Conservation (phyloP, 2,113 vertebrate genomes). For the Pelecanoides urinatrix region DNA sequence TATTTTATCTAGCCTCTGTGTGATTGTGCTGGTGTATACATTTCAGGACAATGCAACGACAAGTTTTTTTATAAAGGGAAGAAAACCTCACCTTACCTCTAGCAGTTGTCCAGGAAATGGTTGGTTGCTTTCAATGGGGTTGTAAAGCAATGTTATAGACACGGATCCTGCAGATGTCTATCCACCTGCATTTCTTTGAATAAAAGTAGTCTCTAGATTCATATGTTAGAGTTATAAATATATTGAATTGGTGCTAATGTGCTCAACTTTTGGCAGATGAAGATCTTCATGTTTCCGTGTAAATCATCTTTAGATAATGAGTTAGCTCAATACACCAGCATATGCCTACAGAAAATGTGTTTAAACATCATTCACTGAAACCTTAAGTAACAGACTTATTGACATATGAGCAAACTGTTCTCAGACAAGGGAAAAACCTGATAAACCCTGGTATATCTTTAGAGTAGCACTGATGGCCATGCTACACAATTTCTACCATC, state of each 20-base stretch:
- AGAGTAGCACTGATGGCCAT: not conserved
- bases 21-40: not conserved
- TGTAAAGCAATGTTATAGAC: not conserved
- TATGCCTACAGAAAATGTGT: constrained; percentile 53
- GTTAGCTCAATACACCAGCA: constrained; percentile 25
- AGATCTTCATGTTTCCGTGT: constrained; percentile 23
- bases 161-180: not conserved
- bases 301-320: constrained; percentile 43
- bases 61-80: not conserved
- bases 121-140: not conserved
- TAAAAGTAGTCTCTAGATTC: not conserved
- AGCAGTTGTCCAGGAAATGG: not conserved
- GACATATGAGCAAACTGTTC: constrained; percentile 16
- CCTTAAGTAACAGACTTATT: constrained; percentile 10
- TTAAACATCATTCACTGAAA: constrained; percentile 35
- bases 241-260: not conserved
- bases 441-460: not conserved
- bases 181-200: not conserved
- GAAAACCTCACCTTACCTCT: not conserved
- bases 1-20: not conserved
- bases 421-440: not conserved
- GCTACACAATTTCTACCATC: not conserved
- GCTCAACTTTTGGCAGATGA: constrained; percentile 33
- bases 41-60: not conserved
- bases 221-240: constrained; percentile 7